Evolutionary conservation across 2,888 invertebrate species (phyloP).

Genomic region (Tiliacea aurago): DNA sequence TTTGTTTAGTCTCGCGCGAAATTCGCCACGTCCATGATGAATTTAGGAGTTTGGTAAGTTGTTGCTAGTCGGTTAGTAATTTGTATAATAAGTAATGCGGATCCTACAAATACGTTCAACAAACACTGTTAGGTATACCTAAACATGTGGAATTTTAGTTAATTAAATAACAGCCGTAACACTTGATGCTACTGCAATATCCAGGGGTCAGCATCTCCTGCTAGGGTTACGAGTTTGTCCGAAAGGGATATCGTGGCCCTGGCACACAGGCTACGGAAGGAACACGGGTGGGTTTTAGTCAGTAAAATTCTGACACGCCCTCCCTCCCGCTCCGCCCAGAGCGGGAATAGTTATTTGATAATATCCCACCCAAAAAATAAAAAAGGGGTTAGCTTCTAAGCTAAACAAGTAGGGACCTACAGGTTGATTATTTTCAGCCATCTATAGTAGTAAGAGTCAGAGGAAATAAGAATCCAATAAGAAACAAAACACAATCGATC

Average conservation of each 20-base stretch:
- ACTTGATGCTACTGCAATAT: not conserved
- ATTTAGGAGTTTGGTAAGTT: slow-evolving; percentile 26
- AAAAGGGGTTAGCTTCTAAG: too few relatives aligned
- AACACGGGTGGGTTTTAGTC: too few relatives aligned
- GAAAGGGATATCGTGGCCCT: too few relatives aligned
- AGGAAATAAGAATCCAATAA: not conserved
- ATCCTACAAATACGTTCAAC: not conserved
- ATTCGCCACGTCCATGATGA: slow-evolving; percentile 25
- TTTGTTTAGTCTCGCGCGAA: slow-evolving; percentile 35
- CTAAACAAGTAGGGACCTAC: not conserved
- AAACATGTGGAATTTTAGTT: not conserved
- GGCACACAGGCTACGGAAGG: too few relatives aligned
- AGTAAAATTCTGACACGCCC: too few relatives aligned
- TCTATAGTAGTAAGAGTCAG: not conserved
- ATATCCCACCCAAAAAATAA: too few relatives aligned
- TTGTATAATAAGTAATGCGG: slow-evolving; percentile 13
- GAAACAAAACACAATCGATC: not conserved
- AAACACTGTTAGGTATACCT: not conserved
- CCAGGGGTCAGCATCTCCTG: too few relatives aligned
- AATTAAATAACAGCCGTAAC: not conserved
- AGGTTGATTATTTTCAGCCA: not conserved
- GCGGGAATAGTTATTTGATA: too few relatives aligned
- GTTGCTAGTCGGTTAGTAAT: slow-evolving; percentile 3
- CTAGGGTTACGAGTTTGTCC: too few relatives aligned
- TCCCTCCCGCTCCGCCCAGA: too few relatives aligned